phyloP scores from a whole-genome alignment of 2,888 invertebrate species.

The Bellardia bayeri region DNA sequence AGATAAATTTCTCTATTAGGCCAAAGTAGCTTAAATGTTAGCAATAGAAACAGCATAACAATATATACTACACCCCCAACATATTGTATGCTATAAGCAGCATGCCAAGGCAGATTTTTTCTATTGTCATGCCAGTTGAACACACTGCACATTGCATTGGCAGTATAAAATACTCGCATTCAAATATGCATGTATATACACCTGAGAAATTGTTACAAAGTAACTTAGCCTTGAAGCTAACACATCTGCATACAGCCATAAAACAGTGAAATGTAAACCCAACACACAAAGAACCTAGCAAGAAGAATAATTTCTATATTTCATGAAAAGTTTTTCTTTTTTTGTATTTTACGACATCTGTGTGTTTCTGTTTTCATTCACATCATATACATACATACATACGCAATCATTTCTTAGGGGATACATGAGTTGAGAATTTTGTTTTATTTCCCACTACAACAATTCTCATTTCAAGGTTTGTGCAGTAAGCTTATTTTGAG shows the following conservation, averaged over 20 bases:
- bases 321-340: conserved; percentile 16
- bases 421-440: not conserved
- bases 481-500: not conserved
- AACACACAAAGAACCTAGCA: not conserved
- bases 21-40: conserved; percentile 24
- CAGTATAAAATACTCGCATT: conserved; percentile 23
- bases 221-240: conserved; percentile 52
- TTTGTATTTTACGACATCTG: conserved; percentile 51
- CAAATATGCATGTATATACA: conserved; percentile 15
- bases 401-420: not conserved
- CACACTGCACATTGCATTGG: not conserved
- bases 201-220: conserved; percentile 42
- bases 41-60: conserved; percentile 10
- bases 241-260: conserved; percentile 59
- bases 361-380: conserved; percentile 30
- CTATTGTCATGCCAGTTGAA: conserved; percentile 38
- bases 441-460: not conserved
- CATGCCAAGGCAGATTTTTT: conserved; percentile 26
- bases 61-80: not conserved
- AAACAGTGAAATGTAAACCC: conserved; percentile 19
- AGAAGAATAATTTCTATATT: conserved; percentile 16
- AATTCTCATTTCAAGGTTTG: not conserved
- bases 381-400: not conserved
- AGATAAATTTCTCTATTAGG: conserved; percentile 36
- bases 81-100: not conserved